Evolutionary conservation across 2,888 invertebrate species (phyloP).

Genomic region (Pristionchus entomophagus): DNA sequence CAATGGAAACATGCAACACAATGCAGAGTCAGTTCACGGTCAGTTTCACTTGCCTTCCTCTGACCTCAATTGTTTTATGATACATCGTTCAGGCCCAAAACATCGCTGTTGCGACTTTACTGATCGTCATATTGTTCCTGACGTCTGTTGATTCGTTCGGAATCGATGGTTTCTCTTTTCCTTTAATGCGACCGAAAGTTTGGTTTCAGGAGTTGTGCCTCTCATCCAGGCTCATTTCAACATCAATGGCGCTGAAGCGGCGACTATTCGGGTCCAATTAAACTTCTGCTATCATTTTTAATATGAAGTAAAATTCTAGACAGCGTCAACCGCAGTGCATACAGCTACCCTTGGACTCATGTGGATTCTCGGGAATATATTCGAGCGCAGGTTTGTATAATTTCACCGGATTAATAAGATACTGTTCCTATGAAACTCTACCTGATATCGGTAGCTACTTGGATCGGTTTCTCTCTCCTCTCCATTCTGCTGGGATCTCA

Average conservation of each 20-base stretch:
- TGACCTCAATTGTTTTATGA: too few species aligned
- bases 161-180: neutral
- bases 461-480: neutral
- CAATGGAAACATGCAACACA: too few species aligned
- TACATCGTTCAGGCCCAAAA: neutral
- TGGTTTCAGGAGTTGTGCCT: neutral
- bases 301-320: neutral
- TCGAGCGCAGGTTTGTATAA: neutral
- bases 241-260: neutral
- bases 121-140: neutral
- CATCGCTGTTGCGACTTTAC: neutral
- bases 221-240: neutral
- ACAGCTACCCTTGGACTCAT: neutral
- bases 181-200: neutral
- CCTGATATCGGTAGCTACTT: neutral
- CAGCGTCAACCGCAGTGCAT: neutral
- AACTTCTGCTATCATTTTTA: neutral
- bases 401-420: neutral
- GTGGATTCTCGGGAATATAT: neutral
- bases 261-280: neutral
- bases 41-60: too few species aligned
- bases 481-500: neutral
- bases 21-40: too few species aligned
- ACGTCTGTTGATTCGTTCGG: neutral
- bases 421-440: neutral